Evolutionary conservation across 1,140 invertebrate genomes (phyloP), one percentile per base, ranked within the genome.

Genomic region (Drosophila quadrilineata): DNA sequence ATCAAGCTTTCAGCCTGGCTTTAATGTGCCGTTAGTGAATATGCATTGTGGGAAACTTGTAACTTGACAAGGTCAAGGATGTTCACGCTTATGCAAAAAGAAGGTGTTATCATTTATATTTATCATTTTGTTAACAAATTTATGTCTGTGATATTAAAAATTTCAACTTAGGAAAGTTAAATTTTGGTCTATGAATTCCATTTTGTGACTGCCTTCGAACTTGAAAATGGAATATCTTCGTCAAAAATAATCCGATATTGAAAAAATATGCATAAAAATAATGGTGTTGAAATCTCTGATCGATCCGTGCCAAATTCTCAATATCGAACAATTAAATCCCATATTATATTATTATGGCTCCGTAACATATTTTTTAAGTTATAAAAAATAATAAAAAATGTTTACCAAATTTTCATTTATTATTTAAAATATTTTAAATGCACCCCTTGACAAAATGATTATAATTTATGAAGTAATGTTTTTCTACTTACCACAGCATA

Each of bases 61-160:
- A 35, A 48, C 9, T 3, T 48, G 58, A 72, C 76, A 80, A 80
- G 76, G 76, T 80, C 77, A 82, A 75, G 72, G 77, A 82, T 72
- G 40, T n/a, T 10, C 48, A 48, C 5, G 19, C 19, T 56, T 50
- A 38, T 64, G 38, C 50, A 48, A 45, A 31, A 48, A 33, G 54
- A 50, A 28, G 38, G 45, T 43, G 26, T 26, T n/a, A 40, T 21
- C 22, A 12, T 38, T 38, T 8, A 28, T 28, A 38, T 60, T 43
- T 43, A 45, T 40, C 5, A 22, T 59, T 33, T n/a, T 60, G 19
- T 35, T 6, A 24, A 22, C 1, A 16, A 40, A 65, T 21, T 35
- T 24, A 40, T 31, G n/a, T 53, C 24, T 16, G 24, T 31, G 31
- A 16, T 6, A 2, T 21, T 22, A 4, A 38, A 2, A n/a, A n/a